Evolutionary conservation across 2,888 invertebrate species (phyloP), one percentile per base, ranked within the genome.

Genomic region (Microdon myrmicae): DNA sequence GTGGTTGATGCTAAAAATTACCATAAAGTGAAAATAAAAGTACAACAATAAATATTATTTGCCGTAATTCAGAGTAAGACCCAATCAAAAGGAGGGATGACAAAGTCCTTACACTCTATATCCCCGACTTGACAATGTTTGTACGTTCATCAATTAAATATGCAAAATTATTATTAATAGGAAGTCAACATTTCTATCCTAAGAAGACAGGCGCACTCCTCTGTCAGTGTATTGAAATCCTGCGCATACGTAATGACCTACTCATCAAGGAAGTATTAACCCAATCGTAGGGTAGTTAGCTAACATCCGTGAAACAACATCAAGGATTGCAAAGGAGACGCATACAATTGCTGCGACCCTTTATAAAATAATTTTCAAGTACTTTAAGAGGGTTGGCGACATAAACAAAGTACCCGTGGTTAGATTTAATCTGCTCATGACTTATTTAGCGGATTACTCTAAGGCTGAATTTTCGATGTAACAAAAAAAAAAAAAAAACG

Each of bases 21-120:
- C 45, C 64, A 64, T 64, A 64, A 58, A 64, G 47, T 43, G 32
- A 32, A 43, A 58, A 53, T 53, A 49, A 56, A 61, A 45, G n/a
- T n/a, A 45, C 31, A 35, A 34, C 35, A 7, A 23, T 17, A 17
- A 28, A 19, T 43, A 31, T 10, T 31, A 7, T 20, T 28, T 39
- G 8, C 7, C 32, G 43, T n/a, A 56, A 45, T 51, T 51, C 51
- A 39, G 58, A 45, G 51, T 51, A 55, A 7, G 22, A 12, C 34
- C 13, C 8, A 10, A 12, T 5, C 16, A 28, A 4, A 35, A 26
- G 35, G 53, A 58, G 53, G 58, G 64, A 64, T 64, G 58, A 64
- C 58, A 64, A 28, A 38, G 31, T 45, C 38, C 58, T 64, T 51
- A 64, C 64, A 64, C 34, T 38, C 20, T 64, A 47, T 58, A 53